Base-by-base conservation (phyloP, 92 coral and sea anemone genomes). In the Anthopleura xanthogrammica region DNA sequence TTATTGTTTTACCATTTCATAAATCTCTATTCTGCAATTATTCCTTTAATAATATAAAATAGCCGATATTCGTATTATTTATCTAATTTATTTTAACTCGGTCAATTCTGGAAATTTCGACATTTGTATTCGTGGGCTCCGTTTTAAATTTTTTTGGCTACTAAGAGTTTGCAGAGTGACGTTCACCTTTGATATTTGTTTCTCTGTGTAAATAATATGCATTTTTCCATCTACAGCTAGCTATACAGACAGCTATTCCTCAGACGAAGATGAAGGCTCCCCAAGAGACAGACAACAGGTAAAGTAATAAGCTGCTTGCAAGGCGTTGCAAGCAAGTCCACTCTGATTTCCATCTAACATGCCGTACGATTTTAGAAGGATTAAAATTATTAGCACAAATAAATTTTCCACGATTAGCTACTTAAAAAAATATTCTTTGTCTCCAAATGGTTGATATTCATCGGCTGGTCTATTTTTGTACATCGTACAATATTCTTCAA, bases 271-370 rank as follows among this genome's bases (percentile, higher is more conserved):
- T 82, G 99, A 97, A 90, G 95, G 88, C 16, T 97, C 99, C 4
- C 99, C 99, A 7, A 94, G 99, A 78, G 99, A 97, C 36, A 83
- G 96, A 80, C 89, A 88, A 12, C 99, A 97, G 99, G 99, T 92
- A 85, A 60, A 20, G 29, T n/a, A 62, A 16, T 16, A 17, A 16
- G 5, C 22, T 20, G 5, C 19, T 62, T 62, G 24, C 70, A 62
- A 62, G 39, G 70, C 70, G 42, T 16, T 60, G n/a, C 10, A 23
- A 5, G 48, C 7, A 16, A 40, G 22, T 20, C 17, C 58, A 24
- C 16, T 43, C 16, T 75, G 58, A 68, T 68, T 68, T 68, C 17
- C 36, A 68, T 68, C 74, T 68, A 12, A 36, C 74, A 29, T 29
- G 14, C 43, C 74, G 42, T 24, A 29, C 41, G 74, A 12, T 68